These are phyloP conservation scores for Dasysyrphus tricinctus DNA, from an alignment of 2,888 invertebrate species.

Conservation along the genomic window DNA sequence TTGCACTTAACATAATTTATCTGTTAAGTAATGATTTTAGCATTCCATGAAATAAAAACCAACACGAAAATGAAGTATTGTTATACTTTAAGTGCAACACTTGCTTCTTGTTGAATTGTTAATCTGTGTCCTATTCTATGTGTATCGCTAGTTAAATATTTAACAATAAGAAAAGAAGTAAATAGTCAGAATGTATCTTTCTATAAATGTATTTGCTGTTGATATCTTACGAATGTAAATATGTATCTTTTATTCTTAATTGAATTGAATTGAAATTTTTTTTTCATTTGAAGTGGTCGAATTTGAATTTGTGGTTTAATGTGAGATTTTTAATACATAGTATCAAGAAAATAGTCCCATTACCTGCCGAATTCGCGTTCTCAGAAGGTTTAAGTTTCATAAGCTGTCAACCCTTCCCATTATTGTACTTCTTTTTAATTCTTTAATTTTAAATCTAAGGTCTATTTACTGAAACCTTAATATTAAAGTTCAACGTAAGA, in stretches of 20 bases:
- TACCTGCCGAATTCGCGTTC: too few species aligned
- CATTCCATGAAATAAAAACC: conserved; percentile 31
- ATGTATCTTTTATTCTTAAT: conserved; percentile 6
- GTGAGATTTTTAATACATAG: not conserved
- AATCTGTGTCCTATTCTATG: conserved; percentile 67
- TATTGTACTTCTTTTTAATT: too few species aligned
- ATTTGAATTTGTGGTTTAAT: not conserved
- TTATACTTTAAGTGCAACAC: conserved; percentile 31
- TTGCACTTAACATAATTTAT: conserved; percentile 56
- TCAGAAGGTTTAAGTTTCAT: too few species aligned
- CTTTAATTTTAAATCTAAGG: too few species aligned
- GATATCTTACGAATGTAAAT: conserved; percentile 16
- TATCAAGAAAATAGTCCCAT: too few species aligned
- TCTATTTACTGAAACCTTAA: too few species aligned
- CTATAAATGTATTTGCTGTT: conserved; percentile 51
- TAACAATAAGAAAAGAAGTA: conserved; percentile 23
- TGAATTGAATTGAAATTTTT: not conserved
- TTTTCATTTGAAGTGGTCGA: not conserved
- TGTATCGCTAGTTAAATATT: conserved; percentile 61
- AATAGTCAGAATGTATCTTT: conserved; percentile 41
- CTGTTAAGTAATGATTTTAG: conserved; percentile 1
- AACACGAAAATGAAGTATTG: conserved; percentile 4
- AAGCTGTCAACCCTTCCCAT: too few species aligned
- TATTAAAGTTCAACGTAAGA: too few species aligned
- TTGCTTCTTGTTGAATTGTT: conserved; percentile 52